phyloP scores from a whole-genome alignment of 2,888 invertebrate genomes.

The Heliconius hortense region DNA sequence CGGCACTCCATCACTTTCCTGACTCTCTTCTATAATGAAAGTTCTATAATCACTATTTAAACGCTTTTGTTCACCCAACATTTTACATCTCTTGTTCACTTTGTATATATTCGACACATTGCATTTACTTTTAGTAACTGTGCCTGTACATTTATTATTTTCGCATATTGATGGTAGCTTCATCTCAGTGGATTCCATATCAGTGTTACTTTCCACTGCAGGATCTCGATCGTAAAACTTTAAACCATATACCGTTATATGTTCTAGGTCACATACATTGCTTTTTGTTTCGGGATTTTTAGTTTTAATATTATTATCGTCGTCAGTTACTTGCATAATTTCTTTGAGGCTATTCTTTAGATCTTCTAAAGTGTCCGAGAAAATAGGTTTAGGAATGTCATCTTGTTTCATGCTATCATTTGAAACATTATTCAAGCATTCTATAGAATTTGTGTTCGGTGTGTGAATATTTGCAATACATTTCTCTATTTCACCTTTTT shows the following conservation, averaged over 20 bases:
- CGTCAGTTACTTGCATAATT: slow-evolving; percentile 55
- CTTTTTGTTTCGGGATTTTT: slow-evolving; percentile 46
- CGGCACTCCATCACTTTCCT: slow-evolving; percentile 67
- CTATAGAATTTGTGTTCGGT: slow-evolving; percentile 69
- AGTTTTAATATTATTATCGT: slow-evolving; percentile 45
- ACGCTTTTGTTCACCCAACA: slow-evolving; percentile 62
- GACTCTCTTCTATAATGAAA: slow-evolving; percentile 61
- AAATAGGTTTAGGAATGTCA: slow-evolving; percentile 50
- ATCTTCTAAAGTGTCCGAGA: slow-evolving; percentile 65
- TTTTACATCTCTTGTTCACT: slow-evolving; percentile 58
- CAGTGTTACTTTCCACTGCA: slow-evolving; percentile 39
- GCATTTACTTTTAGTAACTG: slow-evolving; percentile 54
- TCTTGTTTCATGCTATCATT: slow-evolving; percentile 30
- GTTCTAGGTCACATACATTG: slow-evolving; percentile 68
- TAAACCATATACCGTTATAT: slow-evolving; percentile 69
- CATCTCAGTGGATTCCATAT: slow-evolving; percentile 44
- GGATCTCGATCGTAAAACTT: slow-evolving; percentile 56
- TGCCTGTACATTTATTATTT: slow-evolving; percentile 59
- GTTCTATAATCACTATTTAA: slow-evolving; percentile 61
- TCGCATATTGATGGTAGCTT: slow-evolving; percentile 67
- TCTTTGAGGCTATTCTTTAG: slow-evolving; percentile 66
- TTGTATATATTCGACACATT: slow-evolving; percentile 59
- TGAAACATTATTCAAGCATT: slow-evolving; percentile 56
- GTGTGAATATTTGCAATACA: slow-evolving; percentile 64
- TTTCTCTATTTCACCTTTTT: slow-evolving; percentile 46